phyloP scores from a whole-genome alignment of 2,888 invertebrate species.

The Drosophila greeni region DNA sequence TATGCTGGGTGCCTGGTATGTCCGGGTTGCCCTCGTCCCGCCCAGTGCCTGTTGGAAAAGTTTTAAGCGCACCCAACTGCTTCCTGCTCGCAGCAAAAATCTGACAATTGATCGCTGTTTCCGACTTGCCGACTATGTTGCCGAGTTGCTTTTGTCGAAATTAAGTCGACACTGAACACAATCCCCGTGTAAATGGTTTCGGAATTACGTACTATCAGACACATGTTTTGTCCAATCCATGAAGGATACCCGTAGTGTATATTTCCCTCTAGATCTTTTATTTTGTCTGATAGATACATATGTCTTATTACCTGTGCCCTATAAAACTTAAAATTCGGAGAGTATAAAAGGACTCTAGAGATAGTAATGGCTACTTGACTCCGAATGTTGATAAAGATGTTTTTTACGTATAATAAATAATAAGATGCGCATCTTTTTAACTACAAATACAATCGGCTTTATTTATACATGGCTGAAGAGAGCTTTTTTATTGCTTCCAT shows the following conservation, averaged over 20 bases:
- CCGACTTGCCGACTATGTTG: slow-evolving; percentile 47
- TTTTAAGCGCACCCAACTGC: slow-evolving; percentile 60
- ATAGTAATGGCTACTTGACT: too few species aligned
- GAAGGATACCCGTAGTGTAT: neutral
- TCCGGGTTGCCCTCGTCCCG: neutral
- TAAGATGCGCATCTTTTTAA: too few species aligned
- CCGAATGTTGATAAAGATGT: too few species aligned
- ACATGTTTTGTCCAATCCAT: slow-evolving; percentile 9
- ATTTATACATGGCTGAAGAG: too few species aligned
- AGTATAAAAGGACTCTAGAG: neutral
- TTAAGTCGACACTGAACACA: slow-evolving; percentile 64
- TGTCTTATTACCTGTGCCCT: neutral
- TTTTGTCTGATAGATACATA: neutral
- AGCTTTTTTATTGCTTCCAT: too few species aligned
- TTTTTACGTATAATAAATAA: too few species aligned
- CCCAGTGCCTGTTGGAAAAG: slow-evolving; percentile 56
- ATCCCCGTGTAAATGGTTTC: slow-evolving; percentile 22
- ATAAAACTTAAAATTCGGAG: too few species aligned
- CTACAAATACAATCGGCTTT: too few species aligned
- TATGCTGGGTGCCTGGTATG: slow-evolving; percentile 52
- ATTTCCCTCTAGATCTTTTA: too few species aligned
- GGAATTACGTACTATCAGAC: slow-evolving; percentile 40
- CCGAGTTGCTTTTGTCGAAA: slow-evolving; percentile 44
- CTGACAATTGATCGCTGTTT: slow-evolving; percentile 72
- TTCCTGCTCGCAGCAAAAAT: slow-evolving; percentile 51